Evolutionary conservation across 2,113 vertebrate species (phyloP).

Genomic region (Nothoprocta pentlandii): DNA sequence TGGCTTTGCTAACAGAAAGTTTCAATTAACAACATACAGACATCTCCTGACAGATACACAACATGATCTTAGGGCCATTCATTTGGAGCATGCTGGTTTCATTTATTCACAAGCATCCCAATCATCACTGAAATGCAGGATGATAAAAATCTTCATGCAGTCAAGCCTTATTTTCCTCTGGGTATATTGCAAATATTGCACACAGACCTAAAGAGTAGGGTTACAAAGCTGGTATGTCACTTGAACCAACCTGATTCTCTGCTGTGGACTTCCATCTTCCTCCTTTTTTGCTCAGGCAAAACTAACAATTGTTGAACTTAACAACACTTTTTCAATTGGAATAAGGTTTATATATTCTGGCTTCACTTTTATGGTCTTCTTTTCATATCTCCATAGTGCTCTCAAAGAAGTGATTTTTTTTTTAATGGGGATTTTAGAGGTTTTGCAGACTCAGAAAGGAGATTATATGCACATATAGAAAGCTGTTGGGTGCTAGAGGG

Average conservation of each 20-base stretch:
- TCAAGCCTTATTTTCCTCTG: background rate
- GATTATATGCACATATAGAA: background rate
- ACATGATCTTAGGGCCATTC: background rate
- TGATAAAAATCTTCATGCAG: constrained; percentile 40
- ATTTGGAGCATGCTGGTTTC: background rate
- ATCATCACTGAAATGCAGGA: background rate
- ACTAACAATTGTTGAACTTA: constrained; percentile 50
- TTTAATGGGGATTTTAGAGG: constrained; percentile 46
- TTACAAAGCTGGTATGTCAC: background rate
- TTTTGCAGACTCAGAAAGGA: constrained; percentile 27
- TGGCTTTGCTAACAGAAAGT: background rate
- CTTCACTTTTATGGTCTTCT: background rate
- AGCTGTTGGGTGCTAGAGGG: constrained; percentile 4
- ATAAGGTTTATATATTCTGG: constrained; percentile 64
- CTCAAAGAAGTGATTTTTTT: constrained; percentile 30
- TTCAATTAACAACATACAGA: background rate
- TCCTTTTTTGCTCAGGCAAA: constrained; percentile 44
- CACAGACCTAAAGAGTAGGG: background rate
- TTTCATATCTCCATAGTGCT: constrained; percentile 28
- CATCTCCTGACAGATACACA: background rate
- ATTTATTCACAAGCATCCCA: background rate
- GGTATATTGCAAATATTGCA: background rate
- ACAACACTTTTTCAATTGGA: constrained; percentile 51
- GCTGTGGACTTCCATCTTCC: constrained; percentile 3
- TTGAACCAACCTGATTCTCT: constrained; percentile 46